Percentiles rank a stretch among this genome's conserved stretches.
Evolutionary conservation across 2,797 vertebrate species (phyloP).

Genomic region (Propithecus deckenii): DNA sequence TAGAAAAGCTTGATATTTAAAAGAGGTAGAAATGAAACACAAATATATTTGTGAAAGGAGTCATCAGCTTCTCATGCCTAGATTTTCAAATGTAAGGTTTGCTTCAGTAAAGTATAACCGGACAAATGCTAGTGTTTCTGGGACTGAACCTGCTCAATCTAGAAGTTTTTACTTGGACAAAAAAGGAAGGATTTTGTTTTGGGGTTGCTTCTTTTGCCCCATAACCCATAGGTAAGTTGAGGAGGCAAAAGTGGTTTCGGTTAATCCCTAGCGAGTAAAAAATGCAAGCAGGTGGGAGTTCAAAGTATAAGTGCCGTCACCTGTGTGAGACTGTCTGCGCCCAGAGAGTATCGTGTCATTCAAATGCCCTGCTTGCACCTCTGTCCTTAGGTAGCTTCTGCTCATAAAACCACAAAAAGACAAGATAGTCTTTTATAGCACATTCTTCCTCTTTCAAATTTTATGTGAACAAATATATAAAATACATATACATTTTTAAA

Average conservation of each 20-base stretch:
- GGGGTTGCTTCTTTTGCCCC: background rate
- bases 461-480: background rate
- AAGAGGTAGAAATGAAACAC: background rate
- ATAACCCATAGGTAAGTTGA: background rate
- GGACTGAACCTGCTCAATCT: background rate
- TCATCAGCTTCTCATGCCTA: background rate
- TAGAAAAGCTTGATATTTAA: background rate
- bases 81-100: background rate
- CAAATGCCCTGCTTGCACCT: background rate
- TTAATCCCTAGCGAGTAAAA: background rate
- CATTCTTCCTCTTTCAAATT: slow-evolving; percentile 5
- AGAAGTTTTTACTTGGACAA: background rate
- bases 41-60: background rate
- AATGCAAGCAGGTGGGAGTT: background rate
- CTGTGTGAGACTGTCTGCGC: no score
- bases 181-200: background rate
- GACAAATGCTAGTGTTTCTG: background rate
- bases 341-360: background rate
- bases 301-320: background rate
- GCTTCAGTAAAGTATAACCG: background rate
- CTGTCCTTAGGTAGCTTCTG: background rate
- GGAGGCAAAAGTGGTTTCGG: background rate
- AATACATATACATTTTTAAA: background rate
- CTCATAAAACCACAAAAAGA: background rate
- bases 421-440: background rate